A percentile compares a stretch with the other conserved stretches of the same genome.
Evolutionary conservation across 1,140 invertebrate species (phyloP).

Genomic region (Mycetomoellerius zeteki): DNA sequence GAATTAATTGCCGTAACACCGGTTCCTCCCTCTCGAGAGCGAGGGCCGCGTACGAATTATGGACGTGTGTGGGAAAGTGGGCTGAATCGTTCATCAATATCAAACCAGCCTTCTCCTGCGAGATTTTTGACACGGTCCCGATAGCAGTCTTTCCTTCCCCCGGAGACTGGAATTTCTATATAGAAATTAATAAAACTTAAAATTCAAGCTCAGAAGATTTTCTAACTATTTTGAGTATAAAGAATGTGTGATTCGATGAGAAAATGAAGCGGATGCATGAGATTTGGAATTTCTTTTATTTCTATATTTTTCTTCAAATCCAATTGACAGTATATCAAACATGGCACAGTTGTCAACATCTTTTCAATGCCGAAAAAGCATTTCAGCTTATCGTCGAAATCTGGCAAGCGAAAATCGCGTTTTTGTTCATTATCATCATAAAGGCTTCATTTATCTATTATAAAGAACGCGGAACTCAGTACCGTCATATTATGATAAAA

Average conservation of each 20-base stretch:
- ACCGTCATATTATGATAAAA: too few species aligned
- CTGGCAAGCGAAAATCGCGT: background rate
- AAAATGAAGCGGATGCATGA: background rate
- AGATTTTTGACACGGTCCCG: conserved; percentile 34
- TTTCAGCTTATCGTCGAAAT: background rate
- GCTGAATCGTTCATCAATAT: conserved; percentile 64
- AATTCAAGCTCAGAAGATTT: background rate
- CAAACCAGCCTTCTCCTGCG: conserved; percentile 5
- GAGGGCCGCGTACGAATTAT: conserved; percentile 69
- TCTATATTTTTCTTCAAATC: background rate
- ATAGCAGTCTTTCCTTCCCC: background rate
- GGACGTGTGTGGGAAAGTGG: conserved; percentile 67
- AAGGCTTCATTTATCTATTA: background rate
- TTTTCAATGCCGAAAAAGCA: background rate
- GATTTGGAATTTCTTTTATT: background rate
- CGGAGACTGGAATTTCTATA: background rate
- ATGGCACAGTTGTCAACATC: background rate
- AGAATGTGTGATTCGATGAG: background rate
- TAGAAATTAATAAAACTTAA: conserved; percentile 23
- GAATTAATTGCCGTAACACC: conserved; percentile 78
- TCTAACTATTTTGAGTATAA: background rate
- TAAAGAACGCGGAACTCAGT: background rate
- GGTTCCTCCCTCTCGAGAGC: conserved; percentile 74
- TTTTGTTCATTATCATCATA: background rate
- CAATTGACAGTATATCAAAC: background rate